Percentiles rank a stretch among this genome's conserved stretches.
These are phyloP conservation scores for Tipula vernalis DNA, from an alignment of 2,888 invertebrate species.

Conservation along the genomic window DNA sequence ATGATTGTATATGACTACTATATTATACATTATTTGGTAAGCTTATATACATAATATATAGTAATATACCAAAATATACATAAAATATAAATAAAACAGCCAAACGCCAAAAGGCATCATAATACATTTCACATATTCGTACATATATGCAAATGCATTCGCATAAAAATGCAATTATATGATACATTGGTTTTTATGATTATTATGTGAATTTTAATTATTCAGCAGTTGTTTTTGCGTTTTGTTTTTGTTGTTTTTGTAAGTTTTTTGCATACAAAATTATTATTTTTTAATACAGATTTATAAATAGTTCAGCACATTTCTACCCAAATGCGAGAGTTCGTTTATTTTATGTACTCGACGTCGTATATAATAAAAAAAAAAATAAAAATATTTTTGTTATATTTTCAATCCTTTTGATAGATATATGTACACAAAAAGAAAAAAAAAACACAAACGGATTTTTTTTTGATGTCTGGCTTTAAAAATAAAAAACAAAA, in stretches of 20 bases:
- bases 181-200: constrained; percentile 9
- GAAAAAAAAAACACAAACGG: background rate
- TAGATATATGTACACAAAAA: background rate
- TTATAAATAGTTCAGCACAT: background rate
- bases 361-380: background rate
- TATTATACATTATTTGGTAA: background rate
- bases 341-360: background rate
- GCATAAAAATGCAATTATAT: constrained; percentile 10
- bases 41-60: no score
- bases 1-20: background rate
- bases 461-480: background rate
- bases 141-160: constrained; percentile 5
- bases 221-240: constrained; percentile 1
- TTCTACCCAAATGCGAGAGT: background rate
- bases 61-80: background rate
- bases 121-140: background rate
- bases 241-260: background rate
- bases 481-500: background rate
- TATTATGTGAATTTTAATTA: constrained; percentile 9
- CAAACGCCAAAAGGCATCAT: constrained; percentile 1
- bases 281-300: background rate
- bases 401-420: background rate
- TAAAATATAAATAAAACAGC: background rate
- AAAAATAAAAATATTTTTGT: background rate
- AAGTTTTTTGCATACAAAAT: background rate